phyloP scores from a whole-genome alignment of 2,797 vertebrate species.

The Thamnophis elegans region DNA sequence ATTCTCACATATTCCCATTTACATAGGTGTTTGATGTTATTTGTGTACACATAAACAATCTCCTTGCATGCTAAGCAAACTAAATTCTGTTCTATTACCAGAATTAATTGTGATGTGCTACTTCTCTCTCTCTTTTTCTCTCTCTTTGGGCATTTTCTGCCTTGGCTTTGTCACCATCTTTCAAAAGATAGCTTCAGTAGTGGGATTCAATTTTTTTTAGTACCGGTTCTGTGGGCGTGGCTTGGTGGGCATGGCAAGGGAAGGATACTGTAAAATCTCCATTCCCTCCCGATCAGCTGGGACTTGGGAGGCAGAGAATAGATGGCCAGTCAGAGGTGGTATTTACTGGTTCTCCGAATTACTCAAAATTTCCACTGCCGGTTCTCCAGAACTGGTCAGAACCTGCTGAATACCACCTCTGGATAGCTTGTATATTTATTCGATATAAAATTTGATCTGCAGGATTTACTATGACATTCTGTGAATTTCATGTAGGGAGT shows the following conservation, averaged over 20 bases:
- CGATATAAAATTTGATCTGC: slow-evolving; percentile 58
- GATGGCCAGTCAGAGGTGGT: too few species aligned
- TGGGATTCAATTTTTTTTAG: too few species aligned
- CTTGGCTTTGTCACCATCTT: slow-evolving; percentile 40
- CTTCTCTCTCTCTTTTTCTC: neutral
- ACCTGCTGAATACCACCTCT: too few species aligned
- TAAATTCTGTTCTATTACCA: neutral
- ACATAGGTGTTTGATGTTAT: neutral
- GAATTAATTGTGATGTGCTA: neutral
- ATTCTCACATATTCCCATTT: neutral
- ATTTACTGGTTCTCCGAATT: too few species aligned
- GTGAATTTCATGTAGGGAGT: slow-evolving; percentile 62
- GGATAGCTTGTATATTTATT: slow-evolving; percentile 61
- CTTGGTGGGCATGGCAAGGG: too few species aligned
- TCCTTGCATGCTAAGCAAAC: neutral
- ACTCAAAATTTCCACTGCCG: too few species aligned
- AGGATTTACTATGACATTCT: slow-evolving; percentile 67
- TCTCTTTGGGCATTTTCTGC: slow-evolving; percentile 27
- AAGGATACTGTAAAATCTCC: too few species aligned
- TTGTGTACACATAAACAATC: neutral
- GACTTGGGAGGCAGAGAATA: too few species aligned
- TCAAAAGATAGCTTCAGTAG: slow-evolving; percentile 48
- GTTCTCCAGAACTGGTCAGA: too few species aligned
- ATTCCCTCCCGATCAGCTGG: too few species aligned
- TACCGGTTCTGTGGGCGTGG: too few species aligned